A percentile compares a stretch with the other conserved stretches of the same genome.
Conservation (phyloP, 2,888 invertebrate genomes). For the Vanessa cardui region DNA sequence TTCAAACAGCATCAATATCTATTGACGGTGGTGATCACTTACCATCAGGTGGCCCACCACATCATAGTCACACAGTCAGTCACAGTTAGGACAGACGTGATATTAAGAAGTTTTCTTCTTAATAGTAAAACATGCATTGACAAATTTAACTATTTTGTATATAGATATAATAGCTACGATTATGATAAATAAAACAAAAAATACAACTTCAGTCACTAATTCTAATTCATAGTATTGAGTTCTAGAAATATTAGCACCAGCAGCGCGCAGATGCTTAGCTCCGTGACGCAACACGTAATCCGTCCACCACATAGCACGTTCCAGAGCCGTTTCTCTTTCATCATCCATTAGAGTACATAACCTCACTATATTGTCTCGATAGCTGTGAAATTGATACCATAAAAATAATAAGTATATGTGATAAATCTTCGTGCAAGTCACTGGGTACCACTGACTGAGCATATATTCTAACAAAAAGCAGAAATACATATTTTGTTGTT, state of each 20-base stretch:
- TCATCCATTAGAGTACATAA: slow-evolving; percentile 35
- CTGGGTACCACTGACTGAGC: no score
- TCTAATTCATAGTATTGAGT: slow-evolving; percentile 29
- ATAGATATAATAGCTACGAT: not conserved
- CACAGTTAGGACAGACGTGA: no score
- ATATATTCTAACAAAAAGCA: no score
- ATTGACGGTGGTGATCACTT: no score
- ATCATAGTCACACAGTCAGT: no score
- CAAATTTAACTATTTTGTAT: no score
- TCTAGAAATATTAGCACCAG: slow-evolving; percentile 37
- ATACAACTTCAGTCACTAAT: not conserved
- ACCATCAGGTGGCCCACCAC: no score
- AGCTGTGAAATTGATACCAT: slow-evolving; percentile 36
- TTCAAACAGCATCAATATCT: no score
- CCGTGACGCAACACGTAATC: slow-evolving; percentile 39
- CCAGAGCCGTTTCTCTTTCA: slow-evolving; percentile 34
- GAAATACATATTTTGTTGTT: no score
- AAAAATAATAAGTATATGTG: no score
- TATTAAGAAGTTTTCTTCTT: no score
- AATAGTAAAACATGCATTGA: no score
- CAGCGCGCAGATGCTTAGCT: slow-evolving; percentile 35
- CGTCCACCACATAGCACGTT: slow-evolving; percentile 42
- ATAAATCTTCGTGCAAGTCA: not conserved
- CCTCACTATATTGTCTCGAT: slow-evolving; percentile 32
- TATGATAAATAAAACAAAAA: not conserved